Conservation (phyloP, 2,113 vertebrate genomes). For the Macrotus californicus region DNA sequence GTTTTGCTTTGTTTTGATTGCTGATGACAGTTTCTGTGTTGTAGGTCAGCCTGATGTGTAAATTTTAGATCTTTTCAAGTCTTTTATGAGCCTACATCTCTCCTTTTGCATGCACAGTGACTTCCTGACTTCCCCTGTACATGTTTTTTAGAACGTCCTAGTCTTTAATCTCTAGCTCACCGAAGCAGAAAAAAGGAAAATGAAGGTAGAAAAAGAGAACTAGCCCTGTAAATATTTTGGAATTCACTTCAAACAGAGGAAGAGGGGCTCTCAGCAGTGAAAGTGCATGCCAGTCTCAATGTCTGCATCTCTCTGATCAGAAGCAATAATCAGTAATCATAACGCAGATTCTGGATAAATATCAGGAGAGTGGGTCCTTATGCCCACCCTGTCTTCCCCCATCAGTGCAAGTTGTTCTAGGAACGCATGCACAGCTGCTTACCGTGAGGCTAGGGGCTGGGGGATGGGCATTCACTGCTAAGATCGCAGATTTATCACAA, state of each 20-base stretch:
- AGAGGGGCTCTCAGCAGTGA: background rate
- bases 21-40: background rate
- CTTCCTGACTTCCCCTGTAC: background rate
- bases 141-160: background rate
- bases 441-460: background rate
- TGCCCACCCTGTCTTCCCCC: accelerated
- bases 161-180: background rate
- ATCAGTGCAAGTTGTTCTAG: background rate
- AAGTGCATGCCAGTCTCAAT: background rate
- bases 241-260: background rate
- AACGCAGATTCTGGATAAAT: background rate
- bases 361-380: background rate
- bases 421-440: background rate
- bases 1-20: background rate
- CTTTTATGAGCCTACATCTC: background rate
- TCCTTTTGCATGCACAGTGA: background rate
- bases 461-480: background rate
- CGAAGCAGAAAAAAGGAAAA: background rate
- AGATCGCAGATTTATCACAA: background rate
- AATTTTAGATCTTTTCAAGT: background rate
- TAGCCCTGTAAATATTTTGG: background rate
- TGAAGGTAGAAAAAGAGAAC: background rate
- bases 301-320: background rate
- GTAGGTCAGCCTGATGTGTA: background rate
- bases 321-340: background rate